Evolutionary conservation across 1,140 invertebrate species (phyloP).

Genomic region (Cyclargus thomasi): DNA sequence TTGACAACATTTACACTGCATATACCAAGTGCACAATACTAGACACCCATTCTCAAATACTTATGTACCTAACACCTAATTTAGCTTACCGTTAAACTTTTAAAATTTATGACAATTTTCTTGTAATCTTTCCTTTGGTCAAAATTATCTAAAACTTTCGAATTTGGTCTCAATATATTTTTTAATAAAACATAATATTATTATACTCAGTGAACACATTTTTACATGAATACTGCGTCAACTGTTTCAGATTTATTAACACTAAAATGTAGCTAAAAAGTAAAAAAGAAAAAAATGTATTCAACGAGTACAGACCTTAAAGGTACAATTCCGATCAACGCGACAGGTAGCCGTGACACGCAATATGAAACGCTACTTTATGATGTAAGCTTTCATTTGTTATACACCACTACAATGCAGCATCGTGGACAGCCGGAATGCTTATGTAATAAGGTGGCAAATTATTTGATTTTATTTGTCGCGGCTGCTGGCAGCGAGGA

Average conservation of each 20-base stretch:
- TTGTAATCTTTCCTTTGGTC: background rate
- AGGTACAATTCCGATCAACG: too few relatives aligned
- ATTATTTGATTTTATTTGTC: too few relatives aligned
- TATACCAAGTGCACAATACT: background rate
- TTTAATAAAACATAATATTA: background rate
- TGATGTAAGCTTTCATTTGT: too few relatives aligned
- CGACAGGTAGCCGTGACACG: too few relatives aligned
- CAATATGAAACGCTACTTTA: too few relatives aligned
- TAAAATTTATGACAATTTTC: background rate
- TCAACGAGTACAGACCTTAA: background rate
- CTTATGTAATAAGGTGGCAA: too few relatives aligned
- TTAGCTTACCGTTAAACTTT: conserved; percentile 12
- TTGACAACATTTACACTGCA: conserved; percentile 6
- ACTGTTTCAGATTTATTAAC: too few relatives aligned
- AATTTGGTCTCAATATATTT: background rate
- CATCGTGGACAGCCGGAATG: too few relatives aligned
- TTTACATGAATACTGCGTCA: too few relatives aligned
- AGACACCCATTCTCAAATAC: conserved; percentile 14
- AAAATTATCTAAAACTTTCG: background rate
- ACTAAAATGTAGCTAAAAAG: too few relatives aligned
- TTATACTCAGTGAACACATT: background rate
- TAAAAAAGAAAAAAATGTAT: conserved; percentile 4
- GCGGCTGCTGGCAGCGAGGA: too few relatives aligned
- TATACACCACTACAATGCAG: too few relatives aligned
- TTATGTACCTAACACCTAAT: conserved; percentile 5